Percentiles rank a stretch among this genome's conserved stretches.
Conservation (phyloP, 2,888 invertebrate genomes). For the Hyposoter dolosus region DNA sequence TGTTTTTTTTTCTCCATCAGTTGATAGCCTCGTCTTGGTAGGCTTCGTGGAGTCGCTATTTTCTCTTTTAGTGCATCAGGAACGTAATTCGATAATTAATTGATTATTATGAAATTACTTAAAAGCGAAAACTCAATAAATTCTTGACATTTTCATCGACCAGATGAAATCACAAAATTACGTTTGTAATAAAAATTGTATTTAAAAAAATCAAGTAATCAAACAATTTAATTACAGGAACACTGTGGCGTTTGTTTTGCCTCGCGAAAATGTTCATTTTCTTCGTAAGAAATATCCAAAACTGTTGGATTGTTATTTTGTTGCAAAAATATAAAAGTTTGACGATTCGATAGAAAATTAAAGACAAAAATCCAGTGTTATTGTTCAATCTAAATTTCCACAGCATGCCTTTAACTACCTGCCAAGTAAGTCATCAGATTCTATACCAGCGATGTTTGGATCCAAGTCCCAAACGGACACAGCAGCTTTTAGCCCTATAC, state of each 20-base stretch:
- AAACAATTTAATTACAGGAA: background rate
- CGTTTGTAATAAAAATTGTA: background rate
- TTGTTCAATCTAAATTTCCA: constrained; percentile 29
- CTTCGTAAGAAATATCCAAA: background rate
- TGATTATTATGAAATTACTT: background rate
- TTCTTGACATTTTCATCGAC: background rate
- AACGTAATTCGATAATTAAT: constrained; percentile 8
- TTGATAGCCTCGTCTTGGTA: constrained; percentile 16
- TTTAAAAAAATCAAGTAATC: background rate
- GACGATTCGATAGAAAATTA: background rate
- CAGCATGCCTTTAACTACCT: constrained; percentile 86
- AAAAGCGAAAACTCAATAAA: background rate
- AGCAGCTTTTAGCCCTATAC: constrained; percentile 90
- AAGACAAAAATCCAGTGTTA: background rate
- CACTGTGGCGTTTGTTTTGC: background rate
- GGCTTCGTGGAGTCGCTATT: background rate
- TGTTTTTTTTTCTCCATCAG: constrained; percentile 32
- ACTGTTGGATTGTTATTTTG: background rate
- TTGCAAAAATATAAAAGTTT: background rate
- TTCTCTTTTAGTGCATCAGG: background rate
- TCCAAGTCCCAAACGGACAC: constrained; percentile 94
- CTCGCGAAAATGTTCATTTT: background rate
- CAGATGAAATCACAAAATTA: background rate
- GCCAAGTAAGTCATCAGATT: constrained; percentile 94
- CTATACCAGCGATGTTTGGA: constrained; percentile 91